Conservation (phyloP, 2,113 vertebrate genomes). For the Mastomys natalensis region DNA sequence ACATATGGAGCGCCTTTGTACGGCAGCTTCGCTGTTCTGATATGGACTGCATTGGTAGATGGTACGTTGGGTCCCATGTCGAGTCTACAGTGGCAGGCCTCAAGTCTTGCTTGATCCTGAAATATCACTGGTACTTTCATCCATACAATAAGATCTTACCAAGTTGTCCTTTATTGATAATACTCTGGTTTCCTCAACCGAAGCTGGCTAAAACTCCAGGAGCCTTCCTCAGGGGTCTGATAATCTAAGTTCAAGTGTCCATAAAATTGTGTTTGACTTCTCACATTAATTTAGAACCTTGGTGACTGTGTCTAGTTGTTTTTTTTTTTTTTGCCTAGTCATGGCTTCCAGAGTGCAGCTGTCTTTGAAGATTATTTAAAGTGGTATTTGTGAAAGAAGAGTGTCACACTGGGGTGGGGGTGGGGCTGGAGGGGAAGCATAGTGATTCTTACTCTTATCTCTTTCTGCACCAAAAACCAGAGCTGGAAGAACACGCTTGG, state of each 20-base stretch:
- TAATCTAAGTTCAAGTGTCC: neutral
- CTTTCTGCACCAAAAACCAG: neutral
- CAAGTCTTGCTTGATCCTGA: neutral
- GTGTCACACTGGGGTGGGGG: neutral
- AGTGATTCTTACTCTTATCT: neutral
- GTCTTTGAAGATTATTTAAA: neutral
- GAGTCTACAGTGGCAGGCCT: neutral
- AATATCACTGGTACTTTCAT: neutral
- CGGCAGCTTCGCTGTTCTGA: neutral
- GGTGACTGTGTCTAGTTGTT: neutral
- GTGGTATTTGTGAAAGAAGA: neutral
- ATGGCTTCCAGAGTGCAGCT: neutral
- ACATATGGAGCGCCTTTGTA: neutral
- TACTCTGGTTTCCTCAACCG: neutral
- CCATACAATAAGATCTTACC: neutral
- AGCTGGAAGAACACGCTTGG: accelerated
- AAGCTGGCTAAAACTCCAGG: neutral
- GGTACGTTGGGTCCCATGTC: neutral
- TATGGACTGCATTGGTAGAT: neutral
- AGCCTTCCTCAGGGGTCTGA: neutral
- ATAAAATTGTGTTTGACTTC: neutral
- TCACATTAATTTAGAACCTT: conserved; percentile 26
- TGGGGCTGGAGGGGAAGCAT: neutral
- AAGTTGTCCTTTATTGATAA: neutral
- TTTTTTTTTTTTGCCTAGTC: neutral